Percentiles rank a stretch among this genome's conserved stretches.
Evolutionary conservation across 2,888 invertebrate species (phyloP).

Genomic region (Drosophila borealis): DNA sequence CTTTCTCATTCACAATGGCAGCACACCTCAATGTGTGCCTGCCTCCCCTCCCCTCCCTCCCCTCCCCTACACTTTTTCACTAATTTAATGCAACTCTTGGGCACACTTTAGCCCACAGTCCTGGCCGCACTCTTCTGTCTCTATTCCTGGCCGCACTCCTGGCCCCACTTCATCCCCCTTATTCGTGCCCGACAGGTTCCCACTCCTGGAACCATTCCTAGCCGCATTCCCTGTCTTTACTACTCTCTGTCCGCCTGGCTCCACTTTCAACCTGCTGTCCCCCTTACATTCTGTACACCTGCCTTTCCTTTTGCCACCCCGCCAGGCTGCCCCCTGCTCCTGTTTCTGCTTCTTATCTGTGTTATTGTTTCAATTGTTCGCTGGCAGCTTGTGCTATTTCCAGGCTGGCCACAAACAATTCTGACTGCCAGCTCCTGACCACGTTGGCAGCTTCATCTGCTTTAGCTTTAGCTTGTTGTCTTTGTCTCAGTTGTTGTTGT

Average conservation of each 20-base stretch:
- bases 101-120: too few relatives aligned
- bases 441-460: conserved; percentile 42
- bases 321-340: neutral
- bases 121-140: too few relatives aligned
- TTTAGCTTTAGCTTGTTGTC: conserved; percentile 21
- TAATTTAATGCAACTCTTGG: too few relatives aligned
- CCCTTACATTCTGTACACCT: neutral
- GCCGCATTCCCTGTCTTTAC: too few relatives aligned
- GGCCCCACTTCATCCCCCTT: too few relatives aligned
- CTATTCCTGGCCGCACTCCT: too few relatives aligned
- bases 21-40: conserved; percentile 37
- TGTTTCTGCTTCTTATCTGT: conserved; percentile 45
- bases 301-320: neutral
- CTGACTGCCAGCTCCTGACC: conserved; percentile 43
- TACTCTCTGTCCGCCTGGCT: too few relatives aligned
- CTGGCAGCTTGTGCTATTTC: conserved; percentile 52
- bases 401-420: conserved; percentile 52
- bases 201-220: too few relatives aligned
- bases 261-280: neutral
- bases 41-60: too few relatives aligned
- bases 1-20: neutral
- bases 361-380: conserved; percentile 63
- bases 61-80: too few relatives aligned
- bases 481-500: conserved; percentile 23
- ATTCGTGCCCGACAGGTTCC: too few relatives aligned